A percentile compares a stretch with the other conserved stretches of the same genome.
Evolutionary conservation across 2,113 vertebrate species (phyloP).

Genomic region (Noctilio leporinus): DNA sequence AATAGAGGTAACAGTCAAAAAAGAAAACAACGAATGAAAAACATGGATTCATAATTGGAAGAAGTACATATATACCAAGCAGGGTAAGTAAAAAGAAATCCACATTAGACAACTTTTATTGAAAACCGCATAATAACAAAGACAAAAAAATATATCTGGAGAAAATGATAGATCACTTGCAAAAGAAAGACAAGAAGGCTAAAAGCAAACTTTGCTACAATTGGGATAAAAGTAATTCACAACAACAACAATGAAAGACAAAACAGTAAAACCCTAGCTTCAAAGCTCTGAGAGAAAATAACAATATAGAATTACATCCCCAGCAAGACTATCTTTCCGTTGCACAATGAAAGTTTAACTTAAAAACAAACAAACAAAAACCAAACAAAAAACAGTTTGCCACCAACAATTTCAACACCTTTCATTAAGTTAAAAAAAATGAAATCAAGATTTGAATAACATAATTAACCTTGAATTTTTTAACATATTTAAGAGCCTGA

Average conservation of each 20-base stretch:
- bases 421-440: not conserved
- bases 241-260: not conserved
- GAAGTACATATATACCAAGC: not conserved
- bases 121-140: not conserved
- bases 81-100: not conserved
- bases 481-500: not conserved
- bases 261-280: not conserved
- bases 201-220: not conserved
- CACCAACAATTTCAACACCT: not conserved
- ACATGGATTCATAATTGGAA: not conserved
- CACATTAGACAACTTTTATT: not conserved
- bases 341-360: not conserved
- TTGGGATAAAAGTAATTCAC: not conserved
- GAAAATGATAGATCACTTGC: not conserved
- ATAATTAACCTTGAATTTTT: not conserved
- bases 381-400: not conserved
- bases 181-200: not conserved
- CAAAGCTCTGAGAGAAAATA: not conserved
- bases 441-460: not conserved
- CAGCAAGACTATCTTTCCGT: not conserved
- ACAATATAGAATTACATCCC: not conserved
- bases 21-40: not conserved
- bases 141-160: not conserved
- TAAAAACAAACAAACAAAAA: not conserved
- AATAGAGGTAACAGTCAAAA: not conserved